A percentile compares a stretch with the other conserved stretches of the same genome.
Evolutionary conservation across 2,113 vertebrate species (phyloP).

Genomic region (Megaceryle torquata): DNA sequence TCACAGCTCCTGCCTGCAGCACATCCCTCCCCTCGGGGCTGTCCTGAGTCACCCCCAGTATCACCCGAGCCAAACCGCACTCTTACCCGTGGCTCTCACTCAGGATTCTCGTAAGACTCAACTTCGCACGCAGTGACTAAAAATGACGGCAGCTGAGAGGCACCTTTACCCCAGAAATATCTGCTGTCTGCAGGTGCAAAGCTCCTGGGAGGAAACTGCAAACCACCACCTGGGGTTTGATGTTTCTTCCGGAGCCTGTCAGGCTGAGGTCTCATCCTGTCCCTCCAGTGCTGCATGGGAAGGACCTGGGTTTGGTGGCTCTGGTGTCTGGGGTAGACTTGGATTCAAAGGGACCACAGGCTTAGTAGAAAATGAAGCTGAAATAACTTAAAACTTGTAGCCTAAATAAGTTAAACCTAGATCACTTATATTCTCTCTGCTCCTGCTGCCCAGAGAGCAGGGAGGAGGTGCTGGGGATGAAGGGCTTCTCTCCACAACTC

Average conservation of each 20-base stretch:
- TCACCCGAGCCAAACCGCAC: not conserved
- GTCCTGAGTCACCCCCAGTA: not conserved
- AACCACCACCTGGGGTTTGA: not conserved
- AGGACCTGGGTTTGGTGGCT: not conserved
- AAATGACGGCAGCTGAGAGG: not conserved
- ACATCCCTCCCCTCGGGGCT: not conserved
- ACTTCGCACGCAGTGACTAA: accelerated
- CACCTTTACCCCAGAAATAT: not conserved
- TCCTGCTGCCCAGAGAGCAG: not conserved
- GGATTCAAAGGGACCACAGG: not conserved
- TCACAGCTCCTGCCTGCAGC: not conserved
- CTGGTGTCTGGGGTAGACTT: not conserved
- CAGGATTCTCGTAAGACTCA: not conserved
- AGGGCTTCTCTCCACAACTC: not conserved
- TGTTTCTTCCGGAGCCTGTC: not conserved
- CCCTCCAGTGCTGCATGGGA: accelerated
- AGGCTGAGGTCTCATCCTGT: accelerated
- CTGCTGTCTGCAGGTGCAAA: not conserved
- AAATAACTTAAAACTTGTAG: not conserved
- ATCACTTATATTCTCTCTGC: no score
- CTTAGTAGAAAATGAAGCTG: not conserved
- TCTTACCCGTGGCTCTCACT: not conserved
- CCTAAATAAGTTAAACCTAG: not conserved
- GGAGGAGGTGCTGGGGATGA: not conserved
- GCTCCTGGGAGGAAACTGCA: not conserved